Percentiles rank a stretch among this genome's conserved stretches.
These are phyloP conservation scores for Cariama cristata DNA, from an alignment of 2,113 vertebrate genomes.

Conservation along the genomic window DNA sequence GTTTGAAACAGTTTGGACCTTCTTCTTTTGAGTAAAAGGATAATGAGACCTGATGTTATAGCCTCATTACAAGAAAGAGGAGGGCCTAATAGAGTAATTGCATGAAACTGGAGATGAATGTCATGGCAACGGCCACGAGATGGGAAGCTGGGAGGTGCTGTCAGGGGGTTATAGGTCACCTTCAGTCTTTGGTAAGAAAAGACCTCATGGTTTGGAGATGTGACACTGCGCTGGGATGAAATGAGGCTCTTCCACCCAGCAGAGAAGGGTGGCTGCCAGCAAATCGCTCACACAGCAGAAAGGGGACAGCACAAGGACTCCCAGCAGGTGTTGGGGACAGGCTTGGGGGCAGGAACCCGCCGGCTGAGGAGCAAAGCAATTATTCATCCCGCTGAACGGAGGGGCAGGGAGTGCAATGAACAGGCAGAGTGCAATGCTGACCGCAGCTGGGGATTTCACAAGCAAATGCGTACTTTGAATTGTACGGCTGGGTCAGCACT, in stretches of 20 bases:
- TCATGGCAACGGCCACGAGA: neutral
- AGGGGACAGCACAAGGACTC: neutral
- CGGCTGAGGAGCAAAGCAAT: neutral
- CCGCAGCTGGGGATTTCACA: neutral
- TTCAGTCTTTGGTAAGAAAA: neutral
- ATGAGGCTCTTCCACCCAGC: neutral
- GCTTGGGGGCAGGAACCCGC: neutral
- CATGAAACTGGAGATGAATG: neutral
- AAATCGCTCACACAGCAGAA: neutral
- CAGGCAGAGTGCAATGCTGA: neutral
- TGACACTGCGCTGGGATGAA: neutral
- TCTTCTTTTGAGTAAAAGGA: neutral
- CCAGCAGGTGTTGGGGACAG: neutral
- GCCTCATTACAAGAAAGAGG: neutral
- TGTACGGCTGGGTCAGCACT: neutral
- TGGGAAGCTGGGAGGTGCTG: neutral
- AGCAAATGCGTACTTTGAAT: neutral
- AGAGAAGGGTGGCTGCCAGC: neutral
- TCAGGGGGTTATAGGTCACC: neutral
- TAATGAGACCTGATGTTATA: neutral
- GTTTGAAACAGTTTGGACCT: neutral
- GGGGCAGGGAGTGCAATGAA: neutral
- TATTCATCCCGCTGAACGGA: fast-evolving
- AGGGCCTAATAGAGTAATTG: neutral
- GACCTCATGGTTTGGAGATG: neutral